Evolutionary conservation across 2,888 invertebrate species (phyloP).

Genomic region (Meteorus cinctellus): DNA sequence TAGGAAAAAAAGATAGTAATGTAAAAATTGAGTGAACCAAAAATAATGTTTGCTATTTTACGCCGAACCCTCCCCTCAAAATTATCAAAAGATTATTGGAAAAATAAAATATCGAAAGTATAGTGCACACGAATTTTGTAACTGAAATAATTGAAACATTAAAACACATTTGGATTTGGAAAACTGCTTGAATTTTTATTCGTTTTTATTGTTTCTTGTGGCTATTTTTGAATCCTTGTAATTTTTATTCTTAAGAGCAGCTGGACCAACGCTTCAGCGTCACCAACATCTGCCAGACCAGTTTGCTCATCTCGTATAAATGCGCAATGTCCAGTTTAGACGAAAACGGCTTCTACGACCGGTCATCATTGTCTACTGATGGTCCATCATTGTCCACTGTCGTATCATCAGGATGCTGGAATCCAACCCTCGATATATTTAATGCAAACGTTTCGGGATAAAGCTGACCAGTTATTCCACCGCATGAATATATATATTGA

Average conservation of each 20-base stretch:
- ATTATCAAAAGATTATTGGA: too few relatives aligned
- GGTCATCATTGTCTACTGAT: conserved; percentile 62
- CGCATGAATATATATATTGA: conserved; percentile 44
- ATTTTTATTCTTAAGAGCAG: conserved; percentile 58
- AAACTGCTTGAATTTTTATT: neutral
- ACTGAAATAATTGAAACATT: too few relatives aligned
- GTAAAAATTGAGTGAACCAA: too few relatives aligned
- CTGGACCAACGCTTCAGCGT: conserved; percentile 61
- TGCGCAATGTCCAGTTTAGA: conserved; percentile 63
- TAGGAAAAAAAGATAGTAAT: too few relatives aligned
- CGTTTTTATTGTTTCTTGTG: neutral
- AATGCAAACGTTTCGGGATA: neutral
- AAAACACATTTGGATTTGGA: neutral
- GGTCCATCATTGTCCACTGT: conserved; percentile 64
- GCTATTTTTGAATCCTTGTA: neutral
- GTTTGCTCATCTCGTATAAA: conserved; percentile 69
- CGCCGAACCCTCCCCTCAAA: too few relatives aligned
- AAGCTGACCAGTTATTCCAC: conserved; percentile 64
- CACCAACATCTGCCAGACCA: conserved; percentile 69
- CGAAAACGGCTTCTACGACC: conserved; percentile 50
- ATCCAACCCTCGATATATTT: conserved; percentile 42
- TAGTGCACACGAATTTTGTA: too few relatives aligned
- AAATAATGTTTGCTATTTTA: too few relatives aligned
- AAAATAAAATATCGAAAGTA: too few relatives aligned
- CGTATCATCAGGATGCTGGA: conserved; percentile 67